These are phyloP conservation scores for Brenthis daphne DNA, from an alignment of 2,888 invertebrate species.

Conservation along the genomic window DNA sequence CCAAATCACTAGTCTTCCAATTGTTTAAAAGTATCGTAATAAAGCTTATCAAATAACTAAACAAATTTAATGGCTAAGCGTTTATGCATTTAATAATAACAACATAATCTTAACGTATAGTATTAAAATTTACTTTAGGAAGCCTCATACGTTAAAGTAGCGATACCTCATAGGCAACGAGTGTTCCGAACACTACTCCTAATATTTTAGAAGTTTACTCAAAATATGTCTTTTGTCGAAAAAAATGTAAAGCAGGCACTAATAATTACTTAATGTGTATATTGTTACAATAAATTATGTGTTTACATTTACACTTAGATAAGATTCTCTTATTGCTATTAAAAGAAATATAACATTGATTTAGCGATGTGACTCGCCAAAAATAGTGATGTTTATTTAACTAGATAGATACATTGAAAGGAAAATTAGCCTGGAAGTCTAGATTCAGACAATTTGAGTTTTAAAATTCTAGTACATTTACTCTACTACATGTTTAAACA, in stretches of 20 bases:
- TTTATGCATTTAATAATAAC: conserved; percentile 80
- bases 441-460: conserved; percentile 43
- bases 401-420: conserved; percentile 53
- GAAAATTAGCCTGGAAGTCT: conserved; percentile 43
- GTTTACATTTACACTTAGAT: conserved; percentile 71
- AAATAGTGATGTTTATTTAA: conserved; percentile 61
- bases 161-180: conserved; percentile 50
- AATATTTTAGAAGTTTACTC: conserved; percentile 61
- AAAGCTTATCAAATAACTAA: conserved; percentile 77
- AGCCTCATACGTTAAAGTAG: conserved; percentile 73
- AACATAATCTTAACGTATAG: conserved; percentile 79
- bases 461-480: conserved; percentile 32
- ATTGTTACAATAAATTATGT: conserved; percentile 79
- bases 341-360: conserved; percentile 58
- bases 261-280: conserved; percentile 75
- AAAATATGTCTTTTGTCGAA: conserved; percentile 77
- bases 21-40: conserved; percentile 72
- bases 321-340: conserved; percentile 69
- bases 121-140: conserved; percentile 69
- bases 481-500: conserved; percentile 28
- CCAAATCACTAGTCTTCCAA: conserved; percentile 81
- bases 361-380: conserved; percentile 46
- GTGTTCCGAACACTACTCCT: conserved; percentile 69
- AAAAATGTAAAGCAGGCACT: conserved; percentile 79
- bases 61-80: conserved; percentile 76